Evolutionary conservation across 1,140 invertebrate genomes (phyloP).

Genomic region (Kradibia gibbosae): DNA sequence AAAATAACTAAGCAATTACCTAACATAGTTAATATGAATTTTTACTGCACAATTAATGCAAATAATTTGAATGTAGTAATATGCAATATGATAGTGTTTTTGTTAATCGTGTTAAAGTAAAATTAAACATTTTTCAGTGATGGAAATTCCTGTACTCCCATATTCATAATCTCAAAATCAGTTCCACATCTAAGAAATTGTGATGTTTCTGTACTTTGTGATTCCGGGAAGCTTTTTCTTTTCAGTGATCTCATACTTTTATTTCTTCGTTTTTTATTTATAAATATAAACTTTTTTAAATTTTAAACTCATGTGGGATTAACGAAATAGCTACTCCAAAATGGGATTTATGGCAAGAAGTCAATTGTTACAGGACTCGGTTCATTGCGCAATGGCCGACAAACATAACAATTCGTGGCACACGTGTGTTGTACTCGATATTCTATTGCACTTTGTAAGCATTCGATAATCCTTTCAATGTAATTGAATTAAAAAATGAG

Average conservation of each 20-base stretch:
- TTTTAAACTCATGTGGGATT: neutral
- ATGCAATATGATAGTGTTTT: no score
- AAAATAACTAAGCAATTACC: no score
- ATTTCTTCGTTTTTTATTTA: neutral
- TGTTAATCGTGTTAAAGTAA: neutral
- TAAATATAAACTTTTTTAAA: conserved; percentile 1
- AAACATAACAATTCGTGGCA: conserved; percentile 12
- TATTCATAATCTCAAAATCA: conserved; percentile 3
- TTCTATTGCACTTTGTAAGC: neutral
- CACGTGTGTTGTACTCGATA: conserved; percentile 1
- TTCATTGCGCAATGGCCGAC: conserved; percentile 7
- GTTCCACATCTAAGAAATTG: conserved; percentile 29
- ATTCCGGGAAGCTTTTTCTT: neutral
- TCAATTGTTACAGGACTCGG: conserved; percentile 23
- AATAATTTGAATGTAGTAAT: no score
- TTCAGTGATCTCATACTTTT: neutral
- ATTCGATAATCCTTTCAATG: conserved; percentile 12
- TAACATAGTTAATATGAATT: no score
- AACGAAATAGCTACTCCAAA: conserved; percentile 20
- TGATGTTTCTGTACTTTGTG: conserved; percentile 14
- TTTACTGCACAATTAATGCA: no score
- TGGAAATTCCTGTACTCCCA: neutral
- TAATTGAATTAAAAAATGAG: conserved; percentile 36
- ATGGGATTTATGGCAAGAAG: conserved; percentile 23
- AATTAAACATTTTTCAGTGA: neutral